Base-by-base conservation (phyloP, 2,888 invertebrate species). In the Microctonus hyperodae region DNA sequence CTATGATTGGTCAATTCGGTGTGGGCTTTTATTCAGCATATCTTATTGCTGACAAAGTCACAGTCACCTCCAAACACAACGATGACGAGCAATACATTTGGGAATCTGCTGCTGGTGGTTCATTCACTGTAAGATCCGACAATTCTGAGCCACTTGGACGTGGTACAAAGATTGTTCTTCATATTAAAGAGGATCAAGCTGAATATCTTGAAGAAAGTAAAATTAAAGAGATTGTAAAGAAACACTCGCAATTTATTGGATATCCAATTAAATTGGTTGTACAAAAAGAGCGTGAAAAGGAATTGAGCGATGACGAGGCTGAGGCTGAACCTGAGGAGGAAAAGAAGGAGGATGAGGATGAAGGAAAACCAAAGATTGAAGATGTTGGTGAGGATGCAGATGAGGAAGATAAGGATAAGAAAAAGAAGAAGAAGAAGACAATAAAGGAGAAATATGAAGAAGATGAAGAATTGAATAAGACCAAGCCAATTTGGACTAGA, bases 1-100 rank as follows among this genome's bases (percentile, higher is more conserved):
- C 96, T 76, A 99, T 99, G 98, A 99, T 99, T 85, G 99, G 99
- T 86, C 98, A 99, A 86, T 99, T 99, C 86, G 98, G 98, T 89
- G 99, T 99, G 73, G 98, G 98, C 86, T 99, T 99, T 91, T 99
- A 98, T 87, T 99, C 98, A 0, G 97, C 98, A 56, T 99, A 98
- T 86, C 87, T 99, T 74, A 91, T 99, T 61, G 98, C 98, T 40
- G 98, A 99, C 85, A 90, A 90, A 81, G 97, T 97, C 10, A 92
- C 92, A 0, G 98, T 99, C 0, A 90, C 92, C 72, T 97, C 97
- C 0, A 98, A 97, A 84, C 91, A 96, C 88, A 98, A 98, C 81
- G 98, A 99, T 83, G 98, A 99, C 80, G 98, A 98, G 77, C 96
- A 96, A 83, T 98, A 99, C 86, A 86, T 94, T 71, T 99, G 99